Base-by-base conservation (phyloP, 2,888 invertebrate species). In the Patella caerulea region DNA sequence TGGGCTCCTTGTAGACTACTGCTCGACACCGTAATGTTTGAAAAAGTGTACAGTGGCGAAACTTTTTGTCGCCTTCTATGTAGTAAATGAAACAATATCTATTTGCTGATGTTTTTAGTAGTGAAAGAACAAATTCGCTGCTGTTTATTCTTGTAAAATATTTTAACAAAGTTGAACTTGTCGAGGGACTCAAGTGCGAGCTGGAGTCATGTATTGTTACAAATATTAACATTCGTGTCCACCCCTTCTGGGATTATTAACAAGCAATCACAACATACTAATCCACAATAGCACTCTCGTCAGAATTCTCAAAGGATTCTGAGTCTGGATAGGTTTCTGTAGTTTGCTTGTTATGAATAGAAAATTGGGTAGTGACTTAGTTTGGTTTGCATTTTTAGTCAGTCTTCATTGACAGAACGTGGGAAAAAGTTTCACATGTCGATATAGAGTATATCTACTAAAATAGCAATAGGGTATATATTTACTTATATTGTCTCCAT, bases 231-330 rank as follows among this genome's bases (percentile, higher is more conserved):
- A 65, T 24, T 65, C 65, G 24, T 65, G 65, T 65, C 65, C 65
- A 65, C 65, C 65, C 65, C 65, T 65, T 65, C 45, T 65, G 65
- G 24, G 65, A 65, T 65, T 65, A n/a, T 65, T 65, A 65, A 24
- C 65, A 65, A 24, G 24, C 65, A 65, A 65, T 65, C 65, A 65
- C 11, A 65, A 65, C 65, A 65, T 19, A 3, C 19, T 65, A 65
- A 65, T 65, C 65, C 65, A 65, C 19, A 24, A 14, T 45, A 45
- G 45, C 45, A 45, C 45, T 45, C 45, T 45, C 45, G 45, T 9
- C 45, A 45, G 45, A 45, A 45, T 45, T 45, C 45, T 45, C 45
- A 45, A 45, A 45, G 45, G 45, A 45, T 45, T 45, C 45, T 45
- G 45, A 7, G 45, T 45, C 45, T 45, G 45, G 45, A 45, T 45